A percentile compares a stretch with the other conserved stretches of the same genome.
phyloP scores from a whole-genome alignment of 2,113 vertebrate genomes.

The Drymodes brunneopygia region DNA sequence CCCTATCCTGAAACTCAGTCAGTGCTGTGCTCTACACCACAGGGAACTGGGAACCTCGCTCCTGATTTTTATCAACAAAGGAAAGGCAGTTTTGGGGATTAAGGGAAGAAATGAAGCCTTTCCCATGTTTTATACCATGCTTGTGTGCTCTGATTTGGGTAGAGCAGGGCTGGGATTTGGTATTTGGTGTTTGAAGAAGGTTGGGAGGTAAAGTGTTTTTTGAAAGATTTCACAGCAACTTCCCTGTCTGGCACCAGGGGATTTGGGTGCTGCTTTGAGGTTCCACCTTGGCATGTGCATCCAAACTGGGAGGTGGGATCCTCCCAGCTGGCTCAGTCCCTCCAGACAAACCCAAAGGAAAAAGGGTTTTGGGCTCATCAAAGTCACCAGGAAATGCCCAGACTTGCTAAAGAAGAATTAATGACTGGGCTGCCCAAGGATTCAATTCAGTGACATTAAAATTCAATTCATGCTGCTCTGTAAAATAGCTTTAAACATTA shows the following conservation, averaged over 20 bases:
- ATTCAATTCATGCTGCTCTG: neutral
- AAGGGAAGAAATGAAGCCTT: neutral
- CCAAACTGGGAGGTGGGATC: neutral
- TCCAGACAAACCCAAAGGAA: neutral
- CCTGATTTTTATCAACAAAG: fast-evolving
- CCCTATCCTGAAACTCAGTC: neutral
- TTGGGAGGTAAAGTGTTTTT: neutral
- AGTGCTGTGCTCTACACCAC: fast-evolving
- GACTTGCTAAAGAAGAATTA: neutral
- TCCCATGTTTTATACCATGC: neutral
- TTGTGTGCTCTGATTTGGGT: neutral
- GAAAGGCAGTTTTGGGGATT: neutral
- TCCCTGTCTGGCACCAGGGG: neutral
- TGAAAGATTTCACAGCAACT: neutral
- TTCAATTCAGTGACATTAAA: neutral
- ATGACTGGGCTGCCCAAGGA: neutral
- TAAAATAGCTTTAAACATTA: neutral
- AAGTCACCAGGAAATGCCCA: neutral
- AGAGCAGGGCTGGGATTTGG: neutral
- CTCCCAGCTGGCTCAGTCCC: neutral
- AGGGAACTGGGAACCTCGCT: neutral
- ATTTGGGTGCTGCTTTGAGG: neutral
- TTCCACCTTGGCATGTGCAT: neutral
- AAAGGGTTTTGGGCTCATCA: neutral
- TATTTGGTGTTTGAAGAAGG: neutral